Evolutionary conservation across 1,140 invertebrate species (phyloP), one percentile per base, ranked within the genome.

Genomic region (Pomacea maculata): DNA sequence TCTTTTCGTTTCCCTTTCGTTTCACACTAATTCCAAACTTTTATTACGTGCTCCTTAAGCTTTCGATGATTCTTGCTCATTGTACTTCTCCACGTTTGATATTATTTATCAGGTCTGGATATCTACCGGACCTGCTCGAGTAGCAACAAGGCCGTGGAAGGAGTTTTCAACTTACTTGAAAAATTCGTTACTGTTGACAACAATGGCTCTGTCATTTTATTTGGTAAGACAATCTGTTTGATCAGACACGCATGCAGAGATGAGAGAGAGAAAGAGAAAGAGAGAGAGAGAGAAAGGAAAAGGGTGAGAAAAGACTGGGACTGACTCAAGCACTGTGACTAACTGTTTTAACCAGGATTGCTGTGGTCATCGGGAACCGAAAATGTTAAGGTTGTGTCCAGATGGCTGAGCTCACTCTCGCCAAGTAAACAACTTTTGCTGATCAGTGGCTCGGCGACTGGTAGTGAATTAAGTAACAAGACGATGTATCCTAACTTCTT

Each of bases 401-500:
- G 74, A 29, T 63, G 34, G 74, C 12, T 61, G 21, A 57, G 45
- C 61, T 73, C 71, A 19, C 71, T 73, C 9, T 29, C 71, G 25
- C 34, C 34, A 21, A 29, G 29, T 4, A 54, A 75, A 29, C 74
- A 29, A 19, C 17, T 75, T 34, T 29, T 75, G 52, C 74, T 54
- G 52, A 75, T 75, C 34, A 75, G 54, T 54, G 54, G 61, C 9
- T 75, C 74, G 19, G 74, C 74, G 11, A 75, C 74, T 15, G 74
- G 54, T 29, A 54, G 29, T 17, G 54, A 17, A 19, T 52, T 75
- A 14, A 7, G 54, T 25, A n/a, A 75, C 54, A 75, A n/a, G 54
- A 75, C 25, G 6, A 6, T 61, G 57, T 73, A 73, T 54, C 34
- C 34, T 25, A 73, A 73, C 29, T 54, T 73, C 34, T 73, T 52